These are phyloP conservation scores for Notocelia uddmanniana DNA, from an alignment of 2,888 invertebrate genomes.

Conservation along the genomic window DNA sequence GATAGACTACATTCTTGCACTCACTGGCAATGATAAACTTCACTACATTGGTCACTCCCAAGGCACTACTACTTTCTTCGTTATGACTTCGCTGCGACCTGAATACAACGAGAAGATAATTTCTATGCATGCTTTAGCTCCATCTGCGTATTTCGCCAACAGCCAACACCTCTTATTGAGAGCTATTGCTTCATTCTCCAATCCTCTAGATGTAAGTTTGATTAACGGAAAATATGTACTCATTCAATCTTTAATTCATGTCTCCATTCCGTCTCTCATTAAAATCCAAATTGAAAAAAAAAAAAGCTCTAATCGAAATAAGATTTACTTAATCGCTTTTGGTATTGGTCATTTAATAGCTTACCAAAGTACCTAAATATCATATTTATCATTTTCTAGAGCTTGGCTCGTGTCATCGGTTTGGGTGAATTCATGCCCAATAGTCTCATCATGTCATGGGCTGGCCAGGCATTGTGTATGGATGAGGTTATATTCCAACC, in stretches of 20 bases:
- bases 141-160: slow-evolving; percentile 88
- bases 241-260: no score
- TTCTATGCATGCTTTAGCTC: slow-evolving; percentile 89
- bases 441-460: slow-evolving; percentile 77
- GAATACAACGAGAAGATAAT: slow-evolving; percentile 89
- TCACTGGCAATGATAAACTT: slow-evolving; percentile 86
- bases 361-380: no score
- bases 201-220: slow-evolving; percentile 69
- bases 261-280: no score
- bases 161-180: slow-evolving; percentile 80
- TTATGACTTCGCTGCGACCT: slow-evolving; percentile 88
- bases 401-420: slow-evolving; percentile 76
- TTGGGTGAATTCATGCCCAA: slow-evolving; percentile 88
- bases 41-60: slow-evolving; percentile 94
- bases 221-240: no score
- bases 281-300: no score
- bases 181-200: slow-evolving; percentile 72
- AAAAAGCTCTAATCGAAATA: no score
- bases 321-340: no score
- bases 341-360: no score
- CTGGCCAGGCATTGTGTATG: slow-evolving; percentile 83
- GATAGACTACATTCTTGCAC: slow-evolving; percentile 89
- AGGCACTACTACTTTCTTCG: slow-evolving; percentile 88
- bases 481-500: slow-evolving; percentile 84
- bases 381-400: slow-evolving; percentile 55